A percentile compares a stretch with the other conserved stretches of the same genome.
Evolutionary conservation across 2,113 vertebrate genomes (phyloP).

Genomic region (Burhinus oedicnemus): DNA sequence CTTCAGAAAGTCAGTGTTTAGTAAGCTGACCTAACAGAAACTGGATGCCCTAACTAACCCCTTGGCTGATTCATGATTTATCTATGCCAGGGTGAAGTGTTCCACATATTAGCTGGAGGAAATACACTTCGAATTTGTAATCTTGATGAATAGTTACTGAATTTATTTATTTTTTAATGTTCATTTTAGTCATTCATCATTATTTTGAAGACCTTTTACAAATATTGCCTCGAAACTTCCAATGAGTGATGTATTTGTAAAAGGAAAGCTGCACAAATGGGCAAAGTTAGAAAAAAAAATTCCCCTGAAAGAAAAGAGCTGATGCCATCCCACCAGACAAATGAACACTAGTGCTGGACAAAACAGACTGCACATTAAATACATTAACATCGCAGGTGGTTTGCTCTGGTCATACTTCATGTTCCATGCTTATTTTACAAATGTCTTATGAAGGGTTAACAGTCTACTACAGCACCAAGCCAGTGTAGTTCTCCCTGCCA

Average conservation of each 20-base stretch:
- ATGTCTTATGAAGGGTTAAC: not conserved
- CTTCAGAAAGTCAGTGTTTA: not conserved
- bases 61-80: slow-evolving; percentile 41
- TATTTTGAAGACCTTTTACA: slow-evolving; percentile 31
- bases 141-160: slow-evolving; percentile 46
- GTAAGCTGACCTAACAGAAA: slow-evolving; percentile 10
- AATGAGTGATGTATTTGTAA: slow-evolving; percentile 5
- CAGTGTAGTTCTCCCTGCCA: not conserved
- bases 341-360: not conserved
- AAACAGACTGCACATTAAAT: not conserved
- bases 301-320: not conserved
- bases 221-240: slow-evolving; percentile 4
- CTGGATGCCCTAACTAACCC: slow-evolving; percentile 9
- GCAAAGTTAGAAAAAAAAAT: not conserved
- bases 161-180: slow-evolving; percentile 48
- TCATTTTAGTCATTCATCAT: slow-evolving; percentile 34
- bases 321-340: not conserved
- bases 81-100: slow-evolving; percentile 45
- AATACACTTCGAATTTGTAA: slow-evolving; percentile 35
- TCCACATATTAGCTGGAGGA: slow-evolving; percentile 36
- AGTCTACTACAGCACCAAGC: not conserved
- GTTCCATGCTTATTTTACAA: not conserved
- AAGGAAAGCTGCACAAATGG: not conserved
- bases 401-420: not conserved
- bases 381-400: not conserved